Base-by-base conservation (phyloP, 2,113 vertebrate genomes). In the Actenoides hombroni region DNA sequence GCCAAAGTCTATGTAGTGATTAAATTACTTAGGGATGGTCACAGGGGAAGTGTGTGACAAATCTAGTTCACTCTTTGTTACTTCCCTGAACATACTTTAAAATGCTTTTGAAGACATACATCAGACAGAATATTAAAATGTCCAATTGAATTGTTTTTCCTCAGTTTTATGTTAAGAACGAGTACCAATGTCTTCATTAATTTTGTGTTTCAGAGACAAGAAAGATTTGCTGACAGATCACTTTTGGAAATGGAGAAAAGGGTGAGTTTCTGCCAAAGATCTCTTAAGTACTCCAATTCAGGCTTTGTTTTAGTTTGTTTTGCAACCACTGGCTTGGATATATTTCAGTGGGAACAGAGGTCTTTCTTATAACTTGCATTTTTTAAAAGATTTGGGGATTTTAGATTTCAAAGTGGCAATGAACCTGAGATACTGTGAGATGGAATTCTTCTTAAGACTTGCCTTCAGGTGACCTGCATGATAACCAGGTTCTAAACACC, bases 231-330 rank as follows among this genome's bases (percentile, higher is more conserved):
- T 93, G 99, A 99, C 97, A 98, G 99, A 97, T 99, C 99, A 89
- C 99, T 99, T 97, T 98, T 99, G 92, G 99, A 99, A 98, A 99
- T 99, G 98, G 99, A 99, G 98, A 99, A 99, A 99, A 99, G 99
- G 99, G 99, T 99, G 98, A 99, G 98, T 96, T 86, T 97, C 64
- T 70, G 71, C 63, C 67, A 94, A 61, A 86, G 21, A 54, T 56
- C 37, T 94, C 56, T 87, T 91, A 71, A 44, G 86, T 64, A 64
- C 6, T 94, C 68, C 48, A 79, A 2, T 85, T 65, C 61, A 42
- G 57, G 26, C 61, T 69, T 94, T 94, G 21, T 51, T 89, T 94
- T 44, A 37, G 39, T 75, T 94, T 84, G 69, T 91, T 93, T 92
- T 37, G 40, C 49, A 89, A 28, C 16, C 31, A 31, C 25, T 74